Base-by-base conservation (phyloP, 2,888 invertebrate genomes). In the Ormyrus thymus region DNA sequence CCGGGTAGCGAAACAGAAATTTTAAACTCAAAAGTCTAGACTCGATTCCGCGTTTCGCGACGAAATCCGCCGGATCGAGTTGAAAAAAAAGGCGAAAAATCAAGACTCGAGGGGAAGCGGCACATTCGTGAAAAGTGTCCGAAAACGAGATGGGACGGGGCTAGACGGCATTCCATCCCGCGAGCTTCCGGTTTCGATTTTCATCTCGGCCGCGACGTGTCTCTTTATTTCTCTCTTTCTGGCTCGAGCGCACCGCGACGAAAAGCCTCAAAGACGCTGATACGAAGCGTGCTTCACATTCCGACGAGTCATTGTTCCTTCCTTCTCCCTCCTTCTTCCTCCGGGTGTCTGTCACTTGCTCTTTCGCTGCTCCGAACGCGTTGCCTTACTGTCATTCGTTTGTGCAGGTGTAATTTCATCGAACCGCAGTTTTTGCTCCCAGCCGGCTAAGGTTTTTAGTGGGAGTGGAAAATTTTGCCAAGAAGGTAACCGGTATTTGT, bases 141-240 rank as follows among this genome's bases (percentile, higher is more conserved):
- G 53, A 53, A 71, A 71, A 62, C 9, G n/a, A 15, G 50, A 29
- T 55, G 45, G 55, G 29, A 55, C 3, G 51, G 7, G 53, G 45
- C 66, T 29, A 66, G 69, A 48, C 58, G 13, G 10, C 46, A 58
- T 62, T 71, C 51, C 61, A 13, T 45, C 29, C 71, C 43, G 56
- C 45, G 45, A 62, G 61, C 43, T 73, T 73, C 64, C 73, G 73
- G 73, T 64, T 73, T 73, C 73, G 71, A 72, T 72, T 72, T 72
- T 72, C 71, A 62, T 72, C 61, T 61, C 51, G 7, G 1, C n/a
- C 59, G n/a, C 29, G 29, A 29, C 29, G 29, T 29, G 29, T 4
- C 29, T 29, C 29, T 29, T 29, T 29, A 29, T 29, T 29, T 29
- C 29, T 29, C 29, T 29, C 29, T 29, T 29, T 29, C 4, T 29